A percentile compares a stretch with the other conserved stretches of the same genome.
Evolutionary conservation across 2,113 vertebrate genomes (phyloP).

Genomic region (Xyrauchen texanus): DNA sequence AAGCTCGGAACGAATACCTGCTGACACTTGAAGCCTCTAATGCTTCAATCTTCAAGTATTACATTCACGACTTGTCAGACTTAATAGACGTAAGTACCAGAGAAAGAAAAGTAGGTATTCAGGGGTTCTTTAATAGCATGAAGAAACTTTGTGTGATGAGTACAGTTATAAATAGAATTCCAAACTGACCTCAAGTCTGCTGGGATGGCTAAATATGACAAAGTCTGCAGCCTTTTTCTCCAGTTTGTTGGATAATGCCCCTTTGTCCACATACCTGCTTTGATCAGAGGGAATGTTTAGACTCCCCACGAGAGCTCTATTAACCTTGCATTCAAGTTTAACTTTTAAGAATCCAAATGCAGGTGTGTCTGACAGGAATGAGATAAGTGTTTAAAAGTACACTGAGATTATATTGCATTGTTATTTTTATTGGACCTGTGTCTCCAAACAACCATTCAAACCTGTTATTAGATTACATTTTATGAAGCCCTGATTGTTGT

Average conservation of each 20-base stretch:
- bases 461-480: conserved; percentile 41
- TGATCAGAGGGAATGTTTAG: conserved; percentile 1
- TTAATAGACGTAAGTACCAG: conserved; percentile 92
- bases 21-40: conserved; percentile 97
- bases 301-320: conserved; percentile 19
- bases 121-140: conserved; percentile 7
- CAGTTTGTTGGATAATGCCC: neutral
- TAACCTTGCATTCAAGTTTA: conserved; percentile 22
- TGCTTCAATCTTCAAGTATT: conserved; percentile 97
- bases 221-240: neutral
- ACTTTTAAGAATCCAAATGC: conserved; percentile 35
- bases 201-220: neutral
- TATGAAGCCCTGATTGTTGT: conserved; percentile 42
- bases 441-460: conserved; percentile 24
- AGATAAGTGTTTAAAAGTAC: neutral
- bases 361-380: neutral
- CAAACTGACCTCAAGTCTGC: conserved; percentile 19
- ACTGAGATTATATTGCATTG: conserved; percentile 15
- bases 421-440: conserved; percentile 31
- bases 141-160: conserved; percentile 28
- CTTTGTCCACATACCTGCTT: conserved; percentile 16
- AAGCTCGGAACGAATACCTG: conserved; percentile 96
- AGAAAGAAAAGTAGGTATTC: neutral
- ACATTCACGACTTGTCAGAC: conserved; percentile 96
- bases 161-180: conserved; percentile 26